Percentiles rank a stretch among this genome's conserved stretches.
Conservation (phyloP, 2,113 vertebrate species). For the Pachyramphus minor region DNA sequence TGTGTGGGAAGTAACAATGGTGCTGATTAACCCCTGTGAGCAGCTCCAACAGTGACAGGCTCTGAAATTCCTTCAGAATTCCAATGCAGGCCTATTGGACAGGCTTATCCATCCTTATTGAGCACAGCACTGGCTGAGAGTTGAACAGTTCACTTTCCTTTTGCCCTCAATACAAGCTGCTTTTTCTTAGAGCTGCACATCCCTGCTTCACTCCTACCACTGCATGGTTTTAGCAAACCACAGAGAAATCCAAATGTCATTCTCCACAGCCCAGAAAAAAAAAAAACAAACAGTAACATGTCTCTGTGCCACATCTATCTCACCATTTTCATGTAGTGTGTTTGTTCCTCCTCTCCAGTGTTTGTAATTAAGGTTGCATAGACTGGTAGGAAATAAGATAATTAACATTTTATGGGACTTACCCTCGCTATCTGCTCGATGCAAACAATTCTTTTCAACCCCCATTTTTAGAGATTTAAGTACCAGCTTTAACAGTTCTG, state of each 20-base stretch:
- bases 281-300: fast-evolving
- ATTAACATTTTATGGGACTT: not conserved
- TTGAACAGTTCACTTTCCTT: not conserved
- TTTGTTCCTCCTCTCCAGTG: not conserved
- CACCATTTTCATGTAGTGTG: too few species aligned
- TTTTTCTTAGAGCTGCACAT: not conserved
- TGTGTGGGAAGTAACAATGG: not conserved
- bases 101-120: not conserved
- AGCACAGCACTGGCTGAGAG: not conserved
- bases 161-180: not conserved
- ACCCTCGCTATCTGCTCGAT: not conserved
- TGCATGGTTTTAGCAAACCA: not conserved
- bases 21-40: not conserved
- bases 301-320: not conserved
- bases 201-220: not conserved
- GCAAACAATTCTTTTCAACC: not conserved
- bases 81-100: not conserved
- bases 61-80: not conserved
- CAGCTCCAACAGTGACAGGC: not conserved
- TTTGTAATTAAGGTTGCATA: not conserved
- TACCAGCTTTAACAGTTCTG: not conserved
- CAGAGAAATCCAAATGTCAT: not conserved
- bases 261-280: not conserved
- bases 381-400: not conserved
- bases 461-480: not conserved